Evolutionary conservation across 1,140 invertebrate species (phyloP), one percentile per base, ranked within the genome.

Genomic region (Drosophila tropicalis): DNA sequence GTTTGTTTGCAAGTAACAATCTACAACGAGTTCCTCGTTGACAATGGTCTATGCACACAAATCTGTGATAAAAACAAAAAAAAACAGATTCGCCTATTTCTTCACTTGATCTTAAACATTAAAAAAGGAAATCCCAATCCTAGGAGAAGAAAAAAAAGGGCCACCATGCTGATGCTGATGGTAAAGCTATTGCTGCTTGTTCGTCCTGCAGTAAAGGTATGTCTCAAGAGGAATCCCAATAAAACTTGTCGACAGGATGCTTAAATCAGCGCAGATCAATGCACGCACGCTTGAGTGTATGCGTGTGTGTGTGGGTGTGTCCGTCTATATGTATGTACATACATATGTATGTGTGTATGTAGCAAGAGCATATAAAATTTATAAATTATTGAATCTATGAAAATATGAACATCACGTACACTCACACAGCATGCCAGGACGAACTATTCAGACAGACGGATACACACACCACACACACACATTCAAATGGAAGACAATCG

Each of bases 351-450:
- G 34, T 61, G 39, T n/a, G 34, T 67, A 67, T 75, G 32, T 69
- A 66, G 22, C 55, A 70, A 81, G 70, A 70, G 56, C 61, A 76
- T 75, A 86, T 85, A 79, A 81, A 82, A 87, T 87, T 75, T 76
- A 89, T 89, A 83, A 89, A 89, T 89, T 89, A 89, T 89, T 89
- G 84, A 89, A 89, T 89, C 85, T 84, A 89, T 89, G 84, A 89
- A 78, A 89, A 89, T 89, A 89, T 89, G 84, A 84, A 84, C 85
- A 89, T 89, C 84, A 89, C 84, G 84, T 89, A 84, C 84, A 57
- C 79, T 56, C 66, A 32, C 19, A 51, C 57, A 62, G 51, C 60
- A 55, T 36, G 60, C 62, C 62, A 36, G 62, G 40, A 71, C 60
- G 64, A 82, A 79, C 83, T 87, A 77, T 77, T 57, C 65, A 66